Evolutionary conservation across 2,888 invertebrate genomes (phyloP), one percentile per base, ranked within the genome.

Genomic region (Alviniconcha strummeri): DNA sequence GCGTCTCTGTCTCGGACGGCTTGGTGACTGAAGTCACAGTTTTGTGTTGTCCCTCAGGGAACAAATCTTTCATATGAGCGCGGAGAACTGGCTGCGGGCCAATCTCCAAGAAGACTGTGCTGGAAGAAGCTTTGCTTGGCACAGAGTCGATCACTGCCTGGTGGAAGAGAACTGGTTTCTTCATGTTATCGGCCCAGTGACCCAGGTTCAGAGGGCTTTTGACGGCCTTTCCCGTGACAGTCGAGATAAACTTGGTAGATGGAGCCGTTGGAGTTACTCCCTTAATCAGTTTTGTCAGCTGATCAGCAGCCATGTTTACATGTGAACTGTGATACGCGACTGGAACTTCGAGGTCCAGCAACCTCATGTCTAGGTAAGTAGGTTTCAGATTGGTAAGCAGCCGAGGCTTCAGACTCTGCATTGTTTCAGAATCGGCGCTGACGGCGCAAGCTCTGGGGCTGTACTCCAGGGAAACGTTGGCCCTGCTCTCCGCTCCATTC

Each of bases 41-140:
- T 19, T 64, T 55, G 4, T 80, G 81, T 5, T 86, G 84, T 7
- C 82, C 82, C 4, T 80, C 77, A n/a, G 83, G 72, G 15, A 87
- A 84, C 11, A 87, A 85, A 11, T 87, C 84, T 15, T 72, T 64
- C 8, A 88, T n/a, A 67, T 89, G 87, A 15, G 86, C 76, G 8
- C 78, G 19, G 19, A 90, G 80, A 52, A 89, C 89, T 52, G 89
- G 89, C 52, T 82, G 85, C 19, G 90, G 90, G 9, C 90, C 90
- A 64, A 91, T 87, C 75, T 87, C 86, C 57, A 87, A 55, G 83
- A 89, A 89, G 9, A 91, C 64, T 77, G 87, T 89, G 13, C 72
- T 76, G 0, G 60, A 76, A 0, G 77, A 80, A n/a, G 71, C 74
- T 0, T 82, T 55, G 4, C 81, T 74, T 9, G 36, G 52, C 4